A percentile compares a stretch with the other conserved stretches of the same genome.
These are phyloP conservation scores for Furcifer pardalis DNA, from an alignment of 2,797 vertebrate genomes.

Conservation along the genomic window DNA sequence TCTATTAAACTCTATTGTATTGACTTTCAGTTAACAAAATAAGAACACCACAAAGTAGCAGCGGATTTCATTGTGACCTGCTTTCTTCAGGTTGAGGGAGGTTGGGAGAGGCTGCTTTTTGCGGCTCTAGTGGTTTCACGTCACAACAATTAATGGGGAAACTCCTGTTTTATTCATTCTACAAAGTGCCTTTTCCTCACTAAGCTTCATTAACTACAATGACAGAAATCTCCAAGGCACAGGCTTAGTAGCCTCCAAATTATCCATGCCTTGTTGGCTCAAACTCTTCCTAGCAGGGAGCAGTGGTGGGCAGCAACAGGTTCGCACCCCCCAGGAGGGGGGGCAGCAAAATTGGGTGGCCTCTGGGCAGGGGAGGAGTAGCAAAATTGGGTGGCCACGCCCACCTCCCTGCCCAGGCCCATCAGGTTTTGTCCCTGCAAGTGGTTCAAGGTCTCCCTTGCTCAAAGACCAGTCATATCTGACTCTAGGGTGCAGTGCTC, in stretches of 20 bases:
- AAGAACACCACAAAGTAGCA: not conserved
- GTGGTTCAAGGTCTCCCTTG: no score
- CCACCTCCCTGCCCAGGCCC: no score
- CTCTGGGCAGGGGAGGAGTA: no score
- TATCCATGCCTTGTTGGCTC: not conserved
- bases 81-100: accelerated
- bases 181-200: not conserved
- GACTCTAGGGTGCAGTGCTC: no score
- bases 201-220: not conserved
- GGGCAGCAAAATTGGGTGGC: no score
- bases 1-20: not conserved
- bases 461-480: no score
- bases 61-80: not conserved
- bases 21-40: no score
- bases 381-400: no score
- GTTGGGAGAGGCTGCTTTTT: accelerated
- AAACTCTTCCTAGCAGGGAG: not conserved
- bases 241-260: not conserved
- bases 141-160: not conserved
- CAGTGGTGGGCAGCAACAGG: no score
- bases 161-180: not conserved
- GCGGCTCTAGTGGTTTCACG: not conserved
- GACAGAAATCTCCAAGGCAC: not conserved
- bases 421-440: no score
- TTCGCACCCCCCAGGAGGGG: no score